A percentile compares a stretch with the other conserved stretches of the same genome.
Evolutionary conservation across 1,140 invertebrate genomes (phyloP).

Genomic region (Rhopalosiphum maidis): DNA sequence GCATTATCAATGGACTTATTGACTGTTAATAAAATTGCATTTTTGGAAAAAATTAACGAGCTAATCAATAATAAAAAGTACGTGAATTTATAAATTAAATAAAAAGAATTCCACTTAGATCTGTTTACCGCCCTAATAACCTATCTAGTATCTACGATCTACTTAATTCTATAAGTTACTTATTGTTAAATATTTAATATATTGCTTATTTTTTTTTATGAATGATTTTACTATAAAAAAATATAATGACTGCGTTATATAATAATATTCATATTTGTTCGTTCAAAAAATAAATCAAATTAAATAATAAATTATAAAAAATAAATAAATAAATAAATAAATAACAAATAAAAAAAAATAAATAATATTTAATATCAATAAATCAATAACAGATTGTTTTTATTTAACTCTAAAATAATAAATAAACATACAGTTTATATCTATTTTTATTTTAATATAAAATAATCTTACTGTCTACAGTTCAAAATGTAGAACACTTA

Average conservation of each 20-base stretch:
- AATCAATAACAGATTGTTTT: background rate
- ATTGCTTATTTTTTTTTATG: background rate
- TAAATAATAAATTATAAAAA: too few species aligned
- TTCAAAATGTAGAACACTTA: background rate
- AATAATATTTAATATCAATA: too few species aligned
- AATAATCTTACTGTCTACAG: background rate
- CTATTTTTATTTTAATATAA: background rate
- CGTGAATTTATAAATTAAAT: background rate
- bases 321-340: too few species aligned
- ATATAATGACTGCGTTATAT: background rate
- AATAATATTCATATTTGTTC: background rate
- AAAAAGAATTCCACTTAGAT: background rate
- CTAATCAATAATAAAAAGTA: constrained; percentile 6
- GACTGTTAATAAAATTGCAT: background rate
- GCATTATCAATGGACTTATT: constrained; percentile 23
- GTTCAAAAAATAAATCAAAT: too few species aligned
- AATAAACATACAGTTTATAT: background rate
- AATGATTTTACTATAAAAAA: background rate
- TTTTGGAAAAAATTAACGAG: background rate
- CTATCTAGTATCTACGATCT: background rate
- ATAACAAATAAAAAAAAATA: too few species aligned
- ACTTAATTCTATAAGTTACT: background rate
- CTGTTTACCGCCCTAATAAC: background rate
- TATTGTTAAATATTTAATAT: background rate
- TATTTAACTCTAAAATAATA: background rate